Conservation (phyloP, 2,113 vertebrate genomes). For the Scytalopus superciliaris region DNA sequence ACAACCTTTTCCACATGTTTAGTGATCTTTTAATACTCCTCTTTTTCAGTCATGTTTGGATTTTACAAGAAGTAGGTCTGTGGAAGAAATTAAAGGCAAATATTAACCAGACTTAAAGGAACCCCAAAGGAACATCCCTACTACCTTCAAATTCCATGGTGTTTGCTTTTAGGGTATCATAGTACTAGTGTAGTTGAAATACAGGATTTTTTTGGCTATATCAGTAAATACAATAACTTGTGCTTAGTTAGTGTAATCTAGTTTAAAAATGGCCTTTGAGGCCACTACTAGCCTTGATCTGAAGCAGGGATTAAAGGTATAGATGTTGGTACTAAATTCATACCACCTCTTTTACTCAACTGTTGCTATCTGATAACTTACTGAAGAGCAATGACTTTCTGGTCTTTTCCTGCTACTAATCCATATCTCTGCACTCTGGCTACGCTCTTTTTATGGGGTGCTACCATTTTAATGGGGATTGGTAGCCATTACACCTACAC, state of each 20-base stretch:
- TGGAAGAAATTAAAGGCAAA: neutral
- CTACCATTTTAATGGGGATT: neutral
- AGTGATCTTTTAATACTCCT: neutral
- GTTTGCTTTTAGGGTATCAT: neutral
- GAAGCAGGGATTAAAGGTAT: neutral
- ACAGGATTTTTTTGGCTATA: neutral
- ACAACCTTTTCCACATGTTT: neutral
- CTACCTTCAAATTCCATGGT: neutral
- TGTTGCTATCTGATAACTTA: neutral
- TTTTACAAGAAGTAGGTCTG: neutral
- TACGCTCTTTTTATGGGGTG: neutral
- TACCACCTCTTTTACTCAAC: accelerated
- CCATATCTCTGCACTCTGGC: neutral
- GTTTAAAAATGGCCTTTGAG: neutral
- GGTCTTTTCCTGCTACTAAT: neutral
- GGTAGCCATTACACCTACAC: accelerated
- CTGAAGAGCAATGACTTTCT: neutral
- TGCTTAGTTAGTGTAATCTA: neutral
- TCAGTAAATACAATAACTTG: neutral
- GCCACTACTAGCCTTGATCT: neutral
- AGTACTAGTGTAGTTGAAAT: neutral
- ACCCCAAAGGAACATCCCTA: neutral
- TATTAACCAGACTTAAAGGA: neutral
- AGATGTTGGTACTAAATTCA: neutral
- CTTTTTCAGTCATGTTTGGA: neutral